Conservation (phyloP, 2,113 vertebrate genomes). For the Platysteira castanea region DNA sequence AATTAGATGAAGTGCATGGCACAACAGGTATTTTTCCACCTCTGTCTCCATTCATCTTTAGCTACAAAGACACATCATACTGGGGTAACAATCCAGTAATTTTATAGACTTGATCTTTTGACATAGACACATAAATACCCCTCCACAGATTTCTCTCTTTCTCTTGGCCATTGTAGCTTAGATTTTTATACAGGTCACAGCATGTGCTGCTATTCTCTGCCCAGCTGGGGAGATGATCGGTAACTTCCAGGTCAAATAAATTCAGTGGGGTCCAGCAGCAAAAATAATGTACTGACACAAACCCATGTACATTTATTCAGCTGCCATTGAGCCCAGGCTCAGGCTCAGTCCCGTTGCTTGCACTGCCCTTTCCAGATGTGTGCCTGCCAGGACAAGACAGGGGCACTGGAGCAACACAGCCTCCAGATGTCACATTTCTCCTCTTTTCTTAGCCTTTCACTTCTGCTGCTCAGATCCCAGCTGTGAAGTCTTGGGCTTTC, state of each 20-base stretch:
- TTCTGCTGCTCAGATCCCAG: background rate
- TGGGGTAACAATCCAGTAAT: background rate
- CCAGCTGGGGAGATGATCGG: background rate
- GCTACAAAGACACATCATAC: background rate
- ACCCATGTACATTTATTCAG: background rate
- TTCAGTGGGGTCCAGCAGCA: background rate
- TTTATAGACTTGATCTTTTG: slow-evolving; percentile 30
- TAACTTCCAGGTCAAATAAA: slow-evolving; percentile 53
- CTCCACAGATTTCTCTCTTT: background rate
- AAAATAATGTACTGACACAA: slow-evolving; percentile 49
- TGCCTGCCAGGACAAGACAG: background rate
- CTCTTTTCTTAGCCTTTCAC: background rate
- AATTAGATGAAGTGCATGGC: background rate
- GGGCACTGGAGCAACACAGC: background rate
- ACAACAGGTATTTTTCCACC: background rate
- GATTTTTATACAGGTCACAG: background rate
- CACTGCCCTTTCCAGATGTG: background rate
- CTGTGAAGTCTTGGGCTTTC: background rate
- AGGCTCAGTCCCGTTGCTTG: background rate
- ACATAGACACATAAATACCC: background rate
- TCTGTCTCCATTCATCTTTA: background rate
- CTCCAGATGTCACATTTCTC: background rate
- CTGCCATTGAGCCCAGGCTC: background rate
- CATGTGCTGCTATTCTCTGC: background rate
- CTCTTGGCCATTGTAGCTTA: background rate